phyloP scores from a whole-genome alignment of 1,140 invertebrate species.

The Aphelinus certus region DNA sequence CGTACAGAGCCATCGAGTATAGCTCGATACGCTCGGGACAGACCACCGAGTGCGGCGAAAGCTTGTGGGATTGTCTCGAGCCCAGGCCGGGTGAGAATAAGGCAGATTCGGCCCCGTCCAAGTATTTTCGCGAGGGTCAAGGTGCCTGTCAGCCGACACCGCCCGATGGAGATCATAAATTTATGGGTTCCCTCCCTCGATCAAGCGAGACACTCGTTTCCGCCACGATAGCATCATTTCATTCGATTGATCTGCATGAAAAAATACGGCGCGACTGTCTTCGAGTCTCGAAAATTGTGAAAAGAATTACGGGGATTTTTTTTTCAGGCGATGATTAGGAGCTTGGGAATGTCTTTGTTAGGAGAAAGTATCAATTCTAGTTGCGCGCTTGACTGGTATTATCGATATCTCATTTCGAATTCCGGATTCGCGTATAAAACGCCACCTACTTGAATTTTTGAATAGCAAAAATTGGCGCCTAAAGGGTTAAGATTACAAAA shows the following conservation, averaged over 20 bases:
- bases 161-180: slow-evolving; percentile 7
- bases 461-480: not conserved
- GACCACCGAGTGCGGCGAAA: no score
- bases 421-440: slow-evolving; percentile 13
- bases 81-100: no score
- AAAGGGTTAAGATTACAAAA: not conserved
- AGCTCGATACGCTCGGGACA: slow-evolving; percentile 21
- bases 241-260: no score
- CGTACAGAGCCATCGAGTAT: slow-evolving; percentile 41
- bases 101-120: no score
- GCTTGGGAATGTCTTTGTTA: slow-evolving; percentile 13
- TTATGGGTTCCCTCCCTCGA: slow-evolving; percentile 17
- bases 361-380: not conserved
- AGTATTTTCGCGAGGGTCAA: no score
- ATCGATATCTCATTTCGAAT: slow-evolving; percentile 21
- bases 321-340: not conserved
- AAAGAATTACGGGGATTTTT: not conserved
- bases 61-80: no score
- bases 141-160: no score
- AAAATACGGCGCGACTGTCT: not conserved
- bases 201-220: slow-evolving; percentile 10
- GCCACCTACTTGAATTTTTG: slow-evolving; percentile 19
- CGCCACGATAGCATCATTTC: not conserved
- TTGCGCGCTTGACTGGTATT: slow-evolving; percentile 16
- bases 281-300: not conserved